Evolutionary conservation across 2,797 vertebrate genomes (phyloP).

Genomic region (Calcarius lapponicus): DNA sequence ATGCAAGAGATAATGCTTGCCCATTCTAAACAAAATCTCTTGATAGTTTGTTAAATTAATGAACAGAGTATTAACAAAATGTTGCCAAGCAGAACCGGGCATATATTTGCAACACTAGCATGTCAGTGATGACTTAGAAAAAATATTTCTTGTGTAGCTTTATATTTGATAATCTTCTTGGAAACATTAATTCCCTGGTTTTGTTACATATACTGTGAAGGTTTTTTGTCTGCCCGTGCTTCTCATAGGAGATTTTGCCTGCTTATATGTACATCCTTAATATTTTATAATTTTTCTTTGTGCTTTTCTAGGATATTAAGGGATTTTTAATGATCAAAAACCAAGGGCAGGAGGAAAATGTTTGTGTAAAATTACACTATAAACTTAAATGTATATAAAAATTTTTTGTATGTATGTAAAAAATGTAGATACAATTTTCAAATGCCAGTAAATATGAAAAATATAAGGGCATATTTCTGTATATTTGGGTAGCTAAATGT

Average conservation of each 20-base stretch:
- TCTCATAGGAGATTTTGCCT: background rate
- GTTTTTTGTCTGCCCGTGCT: background rate
- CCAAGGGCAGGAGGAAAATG: background rate
- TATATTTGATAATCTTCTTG: conserved; percentile 5
- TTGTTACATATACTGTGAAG: background rate
- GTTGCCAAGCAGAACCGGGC: conserved; percentile 63
- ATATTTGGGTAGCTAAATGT: background rate
- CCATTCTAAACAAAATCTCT: conserved; percentile 67
- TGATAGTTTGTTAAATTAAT: conserved; percentile 76
- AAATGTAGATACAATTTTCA: background rate
- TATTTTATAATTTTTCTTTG: background rate
- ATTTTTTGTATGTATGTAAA: background rate
- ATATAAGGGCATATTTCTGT: background rate
- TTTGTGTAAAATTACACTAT: background rate
- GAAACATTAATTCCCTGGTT: background rate
- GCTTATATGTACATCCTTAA: background rate
- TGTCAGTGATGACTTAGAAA: conserved; percentile 25
- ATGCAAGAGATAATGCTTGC: conserved; percentile 72
- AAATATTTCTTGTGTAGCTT: background rate
- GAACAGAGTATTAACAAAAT: conserved; percentile 64
- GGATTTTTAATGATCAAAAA: background rate
- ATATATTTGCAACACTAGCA: conserved; percentile 28
- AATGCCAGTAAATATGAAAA: background rate
- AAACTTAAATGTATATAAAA: background rate
- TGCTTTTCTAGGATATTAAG: background rate